phyloP scores from a whole-genome alignment of 2,888 invertebrate species.

The Dorcus parallelipipedus region DNA sequence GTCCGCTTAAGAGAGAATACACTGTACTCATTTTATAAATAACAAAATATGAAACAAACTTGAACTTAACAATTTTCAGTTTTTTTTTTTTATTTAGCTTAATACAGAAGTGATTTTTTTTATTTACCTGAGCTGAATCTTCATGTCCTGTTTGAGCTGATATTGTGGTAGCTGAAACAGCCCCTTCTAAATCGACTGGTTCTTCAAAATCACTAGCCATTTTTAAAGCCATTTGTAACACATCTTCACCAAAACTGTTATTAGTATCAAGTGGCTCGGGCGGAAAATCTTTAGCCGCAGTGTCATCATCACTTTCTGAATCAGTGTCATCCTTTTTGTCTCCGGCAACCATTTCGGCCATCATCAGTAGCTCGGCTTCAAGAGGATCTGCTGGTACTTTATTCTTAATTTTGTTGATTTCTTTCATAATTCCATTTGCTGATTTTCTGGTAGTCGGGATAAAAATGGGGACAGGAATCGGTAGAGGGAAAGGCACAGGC shows the following conservation, averaged over 20 bases:
- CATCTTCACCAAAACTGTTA: constrained; percentile 74
- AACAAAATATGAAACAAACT: no score
- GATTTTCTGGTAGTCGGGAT: constrained; percentile 82
- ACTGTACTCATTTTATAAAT: no score
- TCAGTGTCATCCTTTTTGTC: constrained; percentile 67
- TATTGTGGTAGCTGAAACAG: constrained; percentile 75
- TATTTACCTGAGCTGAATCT: constrained; percentile 6
- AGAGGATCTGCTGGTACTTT: constrained; percentile 84
- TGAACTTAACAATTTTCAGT: no score
- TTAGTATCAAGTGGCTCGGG: constrained; percentile 27
- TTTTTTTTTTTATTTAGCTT: no score
- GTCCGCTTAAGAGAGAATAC: no score
- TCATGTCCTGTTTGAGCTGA: constrained; percentile 27
- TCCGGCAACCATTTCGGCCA: constrained; percentile 86
- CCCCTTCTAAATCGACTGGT: constrained; percentile 80
- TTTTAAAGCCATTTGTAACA: constrained; percentile 81
- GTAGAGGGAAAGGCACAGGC: constrained; percentile 77
- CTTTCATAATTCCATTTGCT: constrained; percentile 74
- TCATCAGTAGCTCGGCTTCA: constrained; percentile 83
- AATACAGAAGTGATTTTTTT: no score
- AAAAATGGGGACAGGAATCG: constrained; percentile 81
- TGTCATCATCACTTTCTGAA: constrained; percentile 21
- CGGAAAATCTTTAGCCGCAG: constrained; percentile 9
- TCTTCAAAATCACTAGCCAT: constrained; percentile 85
- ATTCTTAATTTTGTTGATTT: constrained; percentile 79